phyloP scores from a whole-genome alignment of 2,888 invertebrate genomes.

The Cryptocheilus praepositus region DNA sequence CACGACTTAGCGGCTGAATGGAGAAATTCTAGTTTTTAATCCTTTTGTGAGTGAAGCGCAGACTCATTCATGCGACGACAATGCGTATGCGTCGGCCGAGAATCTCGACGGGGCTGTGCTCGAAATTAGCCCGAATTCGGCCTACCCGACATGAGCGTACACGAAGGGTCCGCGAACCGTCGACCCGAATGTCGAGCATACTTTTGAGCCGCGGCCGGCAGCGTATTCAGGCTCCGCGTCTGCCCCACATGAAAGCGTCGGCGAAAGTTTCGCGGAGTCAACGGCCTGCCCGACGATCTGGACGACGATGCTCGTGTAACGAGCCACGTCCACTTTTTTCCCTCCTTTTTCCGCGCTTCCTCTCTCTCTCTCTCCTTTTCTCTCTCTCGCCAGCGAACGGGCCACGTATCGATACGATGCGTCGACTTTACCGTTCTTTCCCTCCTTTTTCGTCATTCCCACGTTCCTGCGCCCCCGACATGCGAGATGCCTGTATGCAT shows the following conservation, averaged over 20 bases:
- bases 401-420: background rate
- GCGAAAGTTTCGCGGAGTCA: slow-evolving; percentile 71
- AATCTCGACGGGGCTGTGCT: too few species aligned
- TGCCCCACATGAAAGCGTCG: slow-evolving; percentile 67
- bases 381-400: background rate
- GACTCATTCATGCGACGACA: too few species aligned
- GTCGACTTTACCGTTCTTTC: slow-evolving; percentile 7
- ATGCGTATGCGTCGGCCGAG: too few species aligned
- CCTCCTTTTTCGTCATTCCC: slow-evolving; percentile 6
- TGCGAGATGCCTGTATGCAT: too few species aligned
- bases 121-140: background rate
- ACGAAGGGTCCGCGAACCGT: background rate
- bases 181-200: slow-evolving; percentile 36
- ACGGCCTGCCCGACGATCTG: slow-evolving; percentile 56
- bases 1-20: too few species aligned
- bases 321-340: background rate
- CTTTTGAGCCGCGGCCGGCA: slow-evolving; percentile 36
- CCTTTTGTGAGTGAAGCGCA: too few species aligned
- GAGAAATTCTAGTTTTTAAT: too few species aligned
- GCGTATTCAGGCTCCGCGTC: slow-evolving; percentile 34
- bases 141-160: background rate
- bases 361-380: slow-evolving; percentile 18
- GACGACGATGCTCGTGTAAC: slow-evolving; percentile 22
- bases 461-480: too few species aligned
- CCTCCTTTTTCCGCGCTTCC: too few species aligned